Percentiles rank a stretch among this genome's conserved stretches.
phyloP scores from a whole-genome alignment of 1,140 invertebrate species.

The Antheraea pernyi region DNA sequence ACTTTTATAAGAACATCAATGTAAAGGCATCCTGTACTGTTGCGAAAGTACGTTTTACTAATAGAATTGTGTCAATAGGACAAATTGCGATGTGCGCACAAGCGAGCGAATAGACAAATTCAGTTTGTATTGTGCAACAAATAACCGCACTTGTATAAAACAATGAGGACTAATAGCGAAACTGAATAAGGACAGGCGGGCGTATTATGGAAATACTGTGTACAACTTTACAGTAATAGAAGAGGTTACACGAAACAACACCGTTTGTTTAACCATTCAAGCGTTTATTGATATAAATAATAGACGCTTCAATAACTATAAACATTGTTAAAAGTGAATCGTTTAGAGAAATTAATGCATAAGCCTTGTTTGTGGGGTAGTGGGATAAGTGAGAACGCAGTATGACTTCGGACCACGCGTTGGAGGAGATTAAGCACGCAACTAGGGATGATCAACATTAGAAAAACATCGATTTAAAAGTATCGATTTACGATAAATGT shows the following conservation, averaged over 20 bases:
- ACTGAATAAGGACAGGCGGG: constrained; percentile 28
- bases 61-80: constrained; percentile 54
- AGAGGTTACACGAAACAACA: constrained; percentile 3
- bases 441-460: background rate
- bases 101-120: constrained; percentile 9
- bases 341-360: constrained; percentile 1
- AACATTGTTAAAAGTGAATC: constrained; percentile 3
- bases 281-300: constrained; percentile 5
- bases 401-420: constrained; percentile 36
- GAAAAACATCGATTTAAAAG: no score
- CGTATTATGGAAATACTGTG: background rate
- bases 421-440: constrained; percentile 61
- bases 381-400: constrained; percentile 27
- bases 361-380: constrained; percentile 16
- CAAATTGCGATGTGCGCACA: constrained; percentile 40
- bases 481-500: no score
- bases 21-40: no score
- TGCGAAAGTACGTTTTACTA: constrained; percentile 40
- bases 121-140: constrained; percentile 15
- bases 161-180: constrained; percentile 36
- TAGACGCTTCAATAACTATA: constrained; percentile 9
- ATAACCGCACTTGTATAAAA: constrained; percentile 45
- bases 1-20: no score
- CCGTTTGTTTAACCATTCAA: background rate
- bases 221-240: constrained; percentile 4